Evolutionary conservation across 1,140 invertebrate genomes (phyloP).

Genomic region (Caerostris darwini): DNA sequence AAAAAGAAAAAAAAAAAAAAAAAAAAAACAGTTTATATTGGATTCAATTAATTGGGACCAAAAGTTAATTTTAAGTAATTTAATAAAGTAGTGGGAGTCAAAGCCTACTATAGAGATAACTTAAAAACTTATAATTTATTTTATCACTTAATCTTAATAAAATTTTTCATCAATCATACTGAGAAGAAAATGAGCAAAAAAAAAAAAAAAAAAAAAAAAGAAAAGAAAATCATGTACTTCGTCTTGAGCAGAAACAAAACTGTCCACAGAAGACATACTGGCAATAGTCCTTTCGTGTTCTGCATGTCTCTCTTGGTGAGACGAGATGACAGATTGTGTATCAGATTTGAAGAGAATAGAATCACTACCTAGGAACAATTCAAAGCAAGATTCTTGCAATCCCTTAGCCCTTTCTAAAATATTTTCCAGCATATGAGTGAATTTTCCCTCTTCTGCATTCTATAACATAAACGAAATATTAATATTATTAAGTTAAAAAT

Average conservation of each 20-base stretch:
- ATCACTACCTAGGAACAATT: slow-evolving; percentile 87
- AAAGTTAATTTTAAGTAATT: too few species aligned
- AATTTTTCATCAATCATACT: not conserved
- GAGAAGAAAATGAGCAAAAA: not conserved
- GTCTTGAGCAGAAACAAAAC: slow-evolving; percentile 96
- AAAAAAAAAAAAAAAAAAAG: too few species aligned
- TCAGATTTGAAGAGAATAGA: slow-evolving; percentile 92
- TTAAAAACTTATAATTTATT: too few species aligned
- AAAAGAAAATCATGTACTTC: slow-evolving; percentile 84
- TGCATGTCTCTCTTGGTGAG: slow-evolving; percentile 66
- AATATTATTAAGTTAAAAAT: not conserved
- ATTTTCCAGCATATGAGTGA: slow-evolving; percentile 92
- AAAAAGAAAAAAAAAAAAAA: too few species aligned
- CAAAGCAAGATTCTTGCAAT: slow-evolving; percentile 88
- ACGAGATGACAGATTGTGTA: slow-evolving; percentile 70
- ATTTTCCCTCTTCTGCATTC: slow-evolving; percentile 91
- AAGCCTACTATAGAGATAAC: too few species aligned
- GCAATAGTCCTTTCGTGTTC: slow-evolving; percentile 77
- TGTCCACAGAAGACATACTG: slow-evolving; percentile 86
- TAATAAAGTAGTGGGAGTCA: too few species aligned
- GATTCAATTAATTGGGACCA: too few species aligned
- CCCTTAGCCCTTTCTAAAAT: slow-evolving; percentile 91
- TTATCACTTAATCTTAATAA: too few species aligned
- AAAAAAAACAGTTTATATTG: too few species aligned
- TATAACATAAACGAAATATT: slow-evolving; percentile 77